Evolutionary conservation across 1,140 invertebrate genomes (phyloP).

Genomic region (Hyles vespertilio): DNA sequence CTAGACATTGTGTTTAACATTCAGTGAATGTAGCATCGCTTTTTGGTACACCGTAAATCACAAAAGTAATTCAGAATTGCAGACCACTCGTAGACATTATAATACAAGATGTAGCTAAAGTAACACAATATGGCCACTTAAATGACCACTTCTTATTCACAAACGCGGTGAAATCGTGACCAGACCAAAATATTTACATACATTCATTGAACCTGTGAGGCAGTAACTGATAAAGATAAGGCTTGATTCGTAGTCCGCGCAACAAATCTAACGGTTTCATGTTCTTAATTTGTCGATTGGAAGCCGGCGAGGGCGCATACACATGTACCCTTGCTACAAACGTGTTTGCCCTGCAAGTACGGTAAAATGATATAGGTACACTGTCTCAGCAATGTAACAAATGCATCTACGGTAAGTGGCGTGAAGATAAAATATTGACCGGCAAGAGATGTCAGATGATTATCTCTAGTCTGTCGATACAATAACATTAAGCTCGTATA

Average conservation of each 20-base stretch:
- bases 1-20: constrained; percentile 6
- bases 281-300: constrained; percentile 42
- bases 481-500: no score
- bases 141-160: constrained; percentile 36
- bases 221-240: constrained; percentile 45
- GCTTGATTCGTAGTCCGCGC: constrained; percentile 44
- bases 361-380: no score
- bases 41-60: constrained; percentile 11
- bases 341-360: no score
- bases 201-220: constrained; percentile 24
- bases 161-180: constrained; percentile 51
- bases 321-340: not conserved
- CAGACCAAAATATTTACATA: constrained; percentile 35
- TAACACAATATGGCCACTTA: constrained; percentile 8
- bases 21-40: not conserved
- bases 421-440: no score
- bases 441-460: no score
- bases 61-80: constrained; percentile 9
- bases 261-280: constrained; percentile 45
- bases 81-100: constrained; percentile 9
- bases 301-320: constrained; percentile 12
- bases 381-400: no score
- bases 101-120: constrained; percentile 6
- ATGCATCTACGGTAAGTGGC: no score
- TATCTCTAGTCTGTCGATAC: no score